Conservation (phyloP, 2,113 vertebrate genomes). For the Cinclus cinclus region DNA sequence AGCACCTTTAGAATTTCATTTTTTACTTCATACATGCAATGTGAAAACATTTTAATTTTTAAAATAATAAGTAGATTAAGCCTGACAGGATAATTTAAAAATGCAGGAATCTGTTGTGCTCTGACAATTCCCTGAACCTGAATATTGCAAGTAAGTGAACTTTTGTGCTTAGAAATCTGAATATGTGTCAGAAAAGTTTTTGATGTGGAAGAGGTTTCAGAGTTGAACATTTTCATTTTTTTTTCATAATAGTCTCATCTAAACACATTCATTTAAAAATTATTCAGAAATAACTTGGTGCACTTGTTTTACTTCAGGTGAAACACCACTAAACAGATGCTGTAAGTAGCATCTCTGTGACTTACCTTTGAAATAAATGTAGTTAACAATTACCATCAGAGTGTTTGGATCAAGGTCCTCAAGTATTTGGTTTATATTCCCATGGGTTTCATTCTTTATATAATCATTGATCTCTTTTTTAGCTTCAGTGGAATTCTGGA, state of each 20-base stretch:
- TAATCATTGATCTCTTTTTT: constrained; percentile 70
- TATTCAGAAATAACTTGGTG: background rate
- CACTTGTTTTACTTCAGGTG: background rate
- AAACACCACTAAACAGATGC: background rate
- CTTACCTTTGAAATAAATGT: constrained; percentile 85
- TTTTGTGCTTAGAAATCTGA: background rate
- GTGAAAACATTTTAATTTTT: background rate
- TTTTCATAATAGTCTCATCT: background rate
- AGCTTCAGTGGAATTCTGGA: constrained; percentile 67
- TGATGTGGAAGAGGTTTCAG: background rate
- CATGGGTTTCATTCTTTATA: constrained; percentile 73
- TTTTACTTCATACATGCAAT: background rate
- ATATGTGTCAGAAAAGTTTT: background rate
- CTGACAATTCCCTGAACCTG: background rate
- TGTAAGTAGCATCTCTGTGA: background rate
- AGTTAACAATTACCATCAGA: constrained; percentile 80
- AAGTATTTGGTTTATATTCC: constrained; percentile 74
- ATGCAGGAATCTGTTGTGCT: background rate
- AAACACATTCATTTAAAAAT: background rate
- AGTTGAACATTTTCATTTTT: background rate
- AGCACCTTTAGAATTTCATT: background rate
- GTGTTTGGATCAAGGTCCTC: constrained; percentile 60
- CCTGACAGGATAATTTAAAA: background rate
- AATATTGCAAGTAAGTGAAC: background rate
- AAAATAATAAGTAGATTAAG: background rate